phyloP scores from a whole-genome alignment of 2,888 invertebrate genomes.

The Empis stercorea region DNA sequence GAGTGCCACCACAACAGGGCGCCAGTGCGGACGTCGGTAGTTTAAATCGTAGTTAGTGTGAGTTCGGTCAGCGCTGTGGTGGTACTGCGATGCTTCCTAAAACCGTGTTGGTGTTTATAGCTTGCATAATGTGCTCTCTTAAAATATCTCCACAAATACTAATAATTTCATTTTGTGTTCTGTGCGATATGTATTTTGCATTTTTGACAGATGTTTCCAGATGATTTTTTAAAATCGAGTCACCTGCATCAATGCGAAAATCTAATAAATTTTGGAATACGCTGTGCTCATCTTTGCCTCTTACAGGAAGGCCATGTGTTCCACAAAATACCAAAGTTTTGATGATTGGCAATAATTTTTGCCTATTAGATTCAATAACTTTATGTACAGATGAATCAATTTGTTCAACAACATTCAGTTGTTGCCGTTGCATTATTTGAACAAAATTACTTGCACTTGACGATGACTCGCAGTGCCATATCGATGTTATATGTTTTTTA shows the following conservation, averaged over 20 bases:
- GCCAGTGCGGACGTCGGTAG: too few relatives aligned
- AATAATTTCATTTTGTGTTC: too few relatives aligned
- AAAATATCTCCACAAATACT: too few relatives aligned
- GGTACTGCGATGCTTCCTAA: too few relatives aligned
- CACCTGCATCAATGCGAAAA: conserved; percentile 17
- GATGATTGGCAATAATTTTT: conserved; percentile 11
- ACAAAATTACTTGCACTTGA: conserved; percentile 19
- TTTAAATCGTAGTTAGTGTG: too few relatives aligned
- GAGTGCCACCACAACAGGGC: too few relatives aligned
- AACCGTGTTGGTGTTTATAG: too few relatives aligned
- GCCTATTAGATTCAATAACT: conserved; percentile 5
- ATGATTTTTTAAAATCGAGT: conserved; percentile 17
- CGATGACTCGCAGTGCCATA: conserved; percentile 18
- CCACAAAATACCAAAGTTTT: conserved; percentile 18
- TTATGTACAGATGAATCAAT: conserved; percentile 7
- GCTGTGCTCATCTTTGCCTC: conserved; percentile 15
- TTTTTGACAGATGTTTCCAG: conserved; percentile 13
- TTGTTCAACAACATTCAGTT: conserved; percentile 10
- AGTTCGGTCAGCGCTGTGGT: too few relatives aligned
- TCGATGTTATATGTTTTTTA: conserved; percentile 14
- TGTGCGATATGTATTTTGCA: too few relatives aligned
- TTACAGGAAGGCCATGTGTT: conserved; percentile 17
- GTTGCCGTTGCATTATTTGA: not conserved
- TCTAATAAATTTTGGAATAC: conserved; percentile 14
- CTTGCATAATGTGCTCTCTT: conserved; percentile 17